Conservation (phyloP, 2,113 vertebrate species). For the Lycaon pictus region DNA sequence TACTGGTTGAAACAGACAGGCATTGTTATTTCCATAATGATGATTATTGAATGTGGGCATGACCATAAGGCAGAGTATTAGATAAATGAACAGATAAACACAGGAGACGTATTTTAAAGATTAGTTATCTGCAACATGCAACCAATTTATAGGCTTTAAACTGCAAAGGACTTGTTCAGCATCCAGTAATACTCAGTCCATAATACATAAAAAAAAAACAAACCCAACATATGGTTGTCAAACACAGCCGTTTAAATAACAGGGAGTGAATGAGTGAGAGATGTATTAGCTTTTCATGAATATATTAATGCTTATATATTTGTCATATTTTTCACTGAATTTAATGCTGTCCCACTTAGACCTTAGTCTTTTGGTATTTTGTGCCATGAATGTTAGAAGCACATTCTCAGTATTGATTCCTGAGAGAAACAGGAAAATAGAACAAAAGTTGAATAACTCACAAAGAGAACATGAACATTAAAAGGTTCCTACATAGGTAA, state of each 20-base stretch:
- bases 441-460: not conserved
- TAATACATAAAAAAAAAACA: constrained; percentile 46
- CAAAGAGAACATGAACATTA: not conserved
- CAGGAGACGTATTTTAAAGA: constrained; percentile 61
- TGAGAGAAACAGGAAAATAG: constrained; percentile 2
- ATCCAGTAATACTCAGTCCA: not conserved
- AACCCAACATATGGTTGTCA: constrained; percentile 37
- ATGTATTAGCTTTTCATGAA: not conserved
- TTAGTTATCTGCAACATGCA: constrained; percentile 38
- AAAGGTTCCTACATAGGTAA: not conserved
- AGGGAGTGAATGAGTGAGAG: not conserved
- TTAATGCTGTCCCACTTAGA: not conserved
- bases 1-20: constrained; percentile 11
- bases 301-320: not conserved
- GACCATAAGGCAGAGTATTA: constrained; percentile 66
- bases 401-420: not conserved
- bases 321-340: constrained; percentile 7
- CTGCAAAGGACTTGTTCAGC: constrained; percentile 23
- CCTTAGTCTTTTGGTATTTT: not conserved
- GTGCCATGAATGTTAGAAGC: not conserved
- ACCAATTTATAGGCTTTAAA: constrained; percentile 57
- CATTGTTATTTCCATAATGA: constrained; percentile 60
- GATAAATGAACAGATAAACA: constrained; percentile 69
- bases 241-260: constrained; percentile 47
- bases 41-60: constrained; percentile 50